Evolutionary conservation across 2,113 vertebrate genomes (phyloP).

Genomic region (Ciconia boyciana): DNA sequence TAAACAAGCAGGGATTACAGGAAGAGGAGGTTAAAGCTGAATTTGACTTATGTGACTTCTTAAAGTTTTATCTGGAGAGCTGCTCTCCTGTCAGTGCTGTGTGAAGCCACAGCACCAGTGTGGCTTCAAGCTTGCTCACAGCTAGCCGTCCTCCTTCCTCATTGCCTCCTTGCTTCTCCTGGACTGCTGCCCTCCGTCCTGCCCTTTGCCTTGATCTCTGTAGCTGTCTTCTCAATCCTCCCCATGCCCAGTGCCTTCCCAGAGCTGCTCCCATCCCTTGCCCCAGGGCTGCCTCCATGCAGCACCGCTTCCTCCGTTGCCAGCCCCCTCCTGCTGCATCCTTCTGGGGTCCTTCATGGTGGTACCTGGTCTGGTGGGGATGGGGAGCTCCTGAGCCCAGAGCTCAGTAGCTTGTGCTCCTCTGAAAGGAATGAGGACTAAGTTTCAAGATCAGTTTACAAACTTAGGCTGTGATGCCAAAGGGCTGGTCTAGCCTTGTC

Average conservation of each 20-base stretch:
- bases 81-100: not conserved
- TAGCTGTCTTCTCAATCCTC: not conserved
- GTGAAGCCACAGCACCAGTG: not conserved
- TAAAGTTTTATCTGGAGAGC: not conserved
- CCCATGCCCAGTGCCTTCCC: not conserved
- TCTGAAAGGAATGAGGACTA: not conserved
- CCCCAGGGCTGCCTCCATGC: not conserved
- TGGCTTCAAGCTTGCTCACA: not conserved
- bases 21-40: not conserved
- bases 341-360: not conserved
- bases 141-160: not conserved
- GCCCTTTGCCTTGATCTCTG: not conserved
- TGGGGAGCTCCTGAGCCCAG: not conserved
- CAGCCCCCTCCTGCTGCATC: not conserved
- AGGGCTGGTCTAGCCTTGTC: not conserved
- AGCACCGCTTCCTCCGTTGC: accelerated
- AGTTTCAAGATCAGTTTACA: not conserved
- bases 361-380: not conserved
- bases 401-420: not conserved
- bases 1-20: not conserved
- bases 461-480: not conserved
- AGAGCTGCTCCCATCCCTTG: not conserved
- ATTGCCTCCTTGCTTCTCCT: not conserved
- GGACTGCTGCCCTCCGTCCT: not conserved
- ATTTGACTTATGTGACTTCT: not conserved